phyloP scores from a whole-genome alignment of 2,888 invertebrate species.

The Epirrhoe alternata region DNA sequence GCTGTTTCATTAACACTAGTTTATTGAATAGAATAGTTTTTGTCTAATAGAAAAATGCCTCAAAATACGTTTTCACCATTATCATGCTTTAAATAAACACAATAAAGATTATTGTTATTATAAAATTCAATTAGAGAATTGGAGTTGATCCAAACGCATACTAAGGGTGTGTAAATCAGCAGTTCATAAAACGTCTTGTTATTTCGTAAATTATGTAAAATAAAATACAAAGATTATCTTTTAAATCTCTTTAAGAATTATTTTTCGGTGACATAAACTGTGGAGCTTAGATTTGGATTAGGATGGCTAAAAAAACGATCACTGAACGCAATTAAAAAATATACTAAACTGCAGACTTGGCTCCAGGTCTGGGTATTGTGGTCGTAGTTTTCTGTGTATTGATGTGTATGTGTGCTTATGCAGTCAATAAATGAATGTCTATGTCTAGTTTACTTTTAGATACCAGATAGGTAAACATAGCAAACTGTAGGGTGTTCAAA shows the following conservation, averaged over 20 bases:
- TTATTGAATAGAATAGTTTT: too few relatives aligned
- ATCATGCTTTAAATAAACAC: background rate
- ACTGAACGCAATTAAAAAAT: too few relatives aligned
- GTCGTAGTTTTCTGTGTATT: too few relatives aligned
- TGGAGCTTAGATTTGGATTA: background rate
- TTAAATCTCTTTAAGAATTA: background rate
- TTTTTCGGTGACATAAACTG: background rate
- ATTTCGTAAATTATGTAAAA: background rate
- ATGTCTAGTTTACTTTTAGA: too few relatives aligned
- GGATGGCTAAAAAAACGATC: background rate
- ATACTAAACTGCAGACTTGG: too few relatives aligned
- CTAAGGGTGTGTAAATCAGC: constrained; percentile 2
- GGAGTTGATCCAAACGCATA: background rate
- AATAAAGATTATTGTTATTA: background rate
- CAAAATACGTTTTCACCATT: background rate
- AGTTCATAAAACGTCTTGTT: constrained; percentile 6
- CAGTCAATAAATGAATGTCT: too few relatives aligned
- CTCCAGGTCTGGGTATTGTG: too few relatives aligned
- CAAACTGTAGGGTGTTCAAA: too few relatives aligned
- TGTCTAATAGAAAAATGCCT: too few relatives aligned
- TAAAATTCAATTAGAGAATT: background rate
- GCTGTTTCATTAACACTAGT: too few relatives aligned
- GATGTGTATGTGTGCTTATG: too few relatives aligned
- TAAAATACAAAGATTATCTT: background rate
- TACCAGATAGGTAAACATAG: too few relatives aligned